Conservation (phyloP, 1,140 invertebrate species). For the Neuroterus valhalla region DNA sequence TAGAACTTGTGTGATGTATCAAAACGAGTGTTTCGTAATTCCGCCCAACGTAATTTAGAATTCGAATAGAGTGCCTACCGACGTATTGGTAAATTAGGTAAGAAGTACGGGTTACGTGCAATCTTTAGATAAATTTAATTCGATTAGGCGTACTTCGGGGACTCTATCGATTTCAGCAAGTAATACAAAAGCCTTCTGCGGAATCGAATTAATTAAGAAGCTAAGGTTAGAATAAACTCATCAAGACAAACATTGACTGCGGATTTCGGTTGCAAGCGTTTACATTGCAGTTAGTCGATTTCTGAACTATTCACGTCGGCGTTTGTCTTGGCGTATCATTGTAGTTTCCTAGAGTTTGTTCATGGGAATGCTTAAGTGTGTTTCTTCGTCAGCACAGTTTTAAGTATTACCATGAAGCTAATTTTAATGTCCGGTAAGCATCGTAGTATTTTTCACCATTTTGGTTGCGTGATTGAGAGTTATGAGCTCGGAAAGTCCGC, state of each 20-base stretch:
- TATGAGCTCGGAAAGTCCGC: not conserved
- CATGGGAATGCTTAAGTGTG: not conserved
- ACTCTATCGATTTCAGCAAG: slow-evolving; percentile 50
- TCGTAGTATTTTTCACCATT: not conserved
- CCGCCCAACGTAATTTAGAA: slow-evolving; percentile 2
- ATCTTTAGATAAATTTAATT: slow-evolving; percentile 46
- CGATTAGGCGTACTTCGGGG: slow-evolving; percentile 33
- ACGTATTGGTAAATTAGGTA: slow-evolving; percentile 24
- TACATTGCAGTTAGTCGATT: slow-evolving; percentile 26
- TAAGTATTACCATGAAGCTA: slow-evolving; percentile 27
- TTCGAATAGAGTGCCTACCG: slow-evolving; percentile 29
- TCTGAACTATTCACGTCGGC: too few relatives aligned
- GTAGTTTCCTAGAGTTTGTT: slow-evolving; percentile 13
- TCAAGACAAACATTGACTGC: slow-evolving; percentile 57
- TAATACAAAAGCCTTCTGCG: slow-evolving; percentile 44
- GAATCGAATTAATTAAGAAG: slow-evolving; percentile 68
- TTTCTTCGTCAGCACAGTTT: slow-evolving; percentile 24
- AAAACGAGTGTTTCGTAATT: not conserved
- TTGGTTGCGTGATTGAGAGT: slow-evolving; percentile 4
- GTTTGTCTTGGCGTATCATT: not conserved
- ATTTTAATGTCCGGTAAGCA: slow-evolving; percentile 19
- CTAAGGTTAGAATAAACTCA: slow-evolving; percentile 64
- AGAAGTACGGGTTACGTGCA: slow-evolving; percentile 32
- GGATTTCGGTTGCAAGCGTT: slow-evolving; percentile 50
- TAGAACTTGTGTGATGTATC: not conserved